Conservation (phyloP, 2,888 invertebrate genomes). For the Microctonus brassicae region DNA sequence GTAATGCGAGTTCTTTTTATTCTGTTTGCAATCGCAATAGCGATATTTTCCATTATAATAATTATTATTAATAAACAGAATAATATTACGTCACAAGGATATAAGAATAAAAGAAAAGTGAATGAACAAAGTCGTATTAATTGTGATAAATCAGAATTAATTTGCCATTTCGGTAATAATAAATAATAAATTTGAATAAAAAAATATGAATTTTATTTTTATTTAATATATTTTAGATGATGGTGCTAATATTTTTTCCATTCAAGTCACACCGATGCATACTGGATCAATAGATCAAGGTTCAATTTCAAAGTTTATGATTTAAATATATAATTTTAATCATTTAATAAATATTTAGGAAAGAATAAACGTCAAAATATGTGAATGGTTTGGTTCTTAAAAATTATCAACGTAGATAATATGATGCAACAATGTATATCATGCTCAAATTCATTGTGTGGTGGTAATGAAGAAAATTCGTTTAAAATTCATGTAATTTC, state of each 20-base stretch:
- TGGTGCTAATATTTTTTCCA: background rate
- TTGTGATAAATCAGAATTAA: background rate
- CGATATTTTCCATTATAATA: background rate
- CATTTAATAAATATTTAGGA: background rate
- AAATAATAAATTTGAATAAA: background rate
- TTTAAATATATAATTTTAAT: background rate
- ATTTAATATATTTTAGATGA: background rate
- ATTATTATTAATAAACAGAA: background rate
- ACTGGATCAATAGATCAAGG: background rate
- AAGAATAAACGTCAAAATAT: background rate
- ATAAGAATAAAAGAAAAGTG: background rate
- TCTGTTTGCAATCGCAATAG: background rate
- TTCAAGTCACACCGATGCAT: background rate
- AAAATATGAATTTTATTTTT: too few relatives aligned
- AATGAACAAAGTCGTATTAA: background rate
- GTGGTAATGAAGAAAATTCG: background rate
- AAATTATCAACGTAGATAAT: background rate
- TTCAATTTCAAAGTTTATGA: background rate
- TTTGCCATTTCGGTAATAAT: background rate
- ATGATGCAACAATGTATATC: constrained; percentile 35
- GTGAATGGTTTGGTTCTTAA: background rate
- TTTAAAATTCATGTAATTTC: background rate
- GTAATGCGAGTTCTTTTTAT: constrained; percentile 15
- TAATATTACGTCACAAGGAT: background rate
- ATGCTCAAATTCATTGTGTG: constrained; percentile 24